Base-by-base conservation (phyloP, 2,888 invertebrate species). In the Julus scanicus region DNA sequence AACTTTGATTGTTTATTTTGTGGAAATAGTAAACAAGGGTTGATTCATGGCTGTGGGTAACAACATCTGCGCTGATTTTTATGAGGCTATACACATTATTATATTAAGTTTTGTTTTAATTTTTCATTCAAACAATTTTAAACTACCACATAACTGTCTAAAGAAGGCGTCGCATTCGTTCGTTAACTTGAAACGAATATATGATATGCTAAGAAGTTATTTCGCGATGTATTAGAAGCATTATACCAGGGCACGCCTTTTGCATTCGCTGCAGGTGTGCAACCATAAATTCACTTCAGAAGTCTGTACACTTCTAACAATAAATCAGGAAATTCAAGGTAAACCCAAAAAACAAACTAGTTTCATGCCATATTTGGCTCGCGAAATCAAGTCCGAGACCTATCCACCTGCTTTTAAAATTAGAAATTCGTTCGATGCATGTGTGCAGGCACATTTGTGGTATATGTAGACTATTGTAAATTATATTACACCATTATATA, bases 281-380 rank as follows among this genome's bases (percentile, higher is more conserved):
- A 63, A 63, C 63, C 63, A 63, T 63, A 63, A 63, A 63, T 63
- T 63, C 63, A 5, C n/a, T 63, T 44, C n/a, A 8, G 63, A 63
- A 63, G n/a, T 63, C 63, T 63, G 63, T n/a, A 63, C 63, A 20
- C 1, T 63, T 63, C 63, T 20, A 20, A 63, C 63, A 63, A 63
- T 63, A 63, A 63, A 63, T 63, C 63, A 63, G 63, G 63, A 63
- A 63, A 63, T 63, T 63, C 63, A 63, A 63, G 63, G 63, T 63
- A n/a, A 63, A n/a, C 63, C 63, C 63, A 63, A n/a, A 53, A 29
- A 63, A 20, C 63, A 63, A 63, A 63, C 20, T n/a, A 63, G n/a
- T 63, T 63, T 63, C 63, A 63, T 63, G 63, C 63, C 63, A 63
- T 63, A 63, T 63, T 63, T 63, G 63, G 63, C 20, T 63, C 20